These are phyloP conservation scores for Triops cancriformis DNA, from an alignment of 1,140 invertebrate genomes.

Conservation along the genomic window DNA sequence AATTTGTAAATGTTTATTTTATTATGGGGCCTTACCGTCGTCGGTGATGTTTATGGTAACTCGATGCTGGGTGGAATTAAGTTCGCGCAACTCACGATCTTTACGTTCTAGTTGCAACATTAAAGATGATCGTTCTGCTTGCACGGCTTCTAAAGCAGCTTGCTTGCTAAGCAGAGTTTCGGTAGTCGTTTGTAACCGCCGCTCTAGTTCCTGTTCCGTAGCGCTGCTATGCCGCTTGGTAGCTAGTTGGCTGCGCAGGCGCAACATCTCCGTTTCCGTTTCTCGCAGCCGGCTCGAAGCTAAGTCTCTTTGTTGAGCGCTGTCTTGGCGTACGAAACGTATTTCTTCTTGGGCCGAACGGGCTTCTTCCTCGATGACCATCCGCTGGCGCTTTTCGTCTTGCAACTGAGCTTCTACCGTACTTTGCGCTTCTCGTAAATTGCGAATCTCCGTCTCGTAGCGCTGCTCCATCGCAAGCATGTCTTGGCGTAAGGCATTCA, in stretches of 20 bases:
- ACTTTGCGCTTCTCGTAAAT: slow-evolving; percentile 36
- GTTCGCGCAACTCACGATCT: slow-evolving; percentile 44
- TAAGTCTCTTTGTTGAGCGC: slow-evolving; percentile 45
- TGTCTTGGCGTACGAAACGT: slow-evolving; percentile 50
- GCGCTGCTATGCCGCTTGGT: slow-evolving; percentile 19
- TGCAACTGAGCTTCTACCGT: slow-evolving; percentile 48
- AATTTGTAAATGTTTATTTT: slow-evolving; percentile 11
- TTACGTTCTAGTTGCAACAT: slow-evolving; percentile 66
- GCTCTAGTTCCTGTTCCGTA: slow-evolving; percentile 55
- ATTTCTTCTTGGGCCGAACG: slow-evolving; percentile 50
- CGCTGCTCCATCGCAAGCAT: slow-evolving; percentile 34
- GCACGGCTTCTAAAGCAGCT: slow-evolving; percentile 61
- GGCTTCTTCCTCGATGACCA: slow-evolving; percentile 52
- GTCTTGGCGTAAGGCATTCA: slow-evolving; percentile 48
- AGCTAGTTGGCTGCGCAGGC: slow-evolving; percentile 49
- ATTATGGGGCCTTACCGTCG: slow-evolving; percentile 46
- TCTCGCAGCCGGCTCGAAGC: slow-evolving; percentile 48
- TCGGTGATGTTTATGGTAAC: slow-evolving; percentile 56
- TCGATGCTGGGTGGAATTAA: slow-evolving; percentile 32
- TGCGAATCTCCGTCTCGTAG: slow-evolving; percentile 37
- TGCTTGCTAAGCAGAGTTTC: slow-evolving; percentile 74
- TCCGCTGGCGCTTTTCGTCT: slow-evolving; percentile 46
- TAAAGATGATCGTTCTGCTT: slow-evolving; percentile 69
- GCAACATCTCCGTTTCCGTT: slow-evolving; percentile 52
- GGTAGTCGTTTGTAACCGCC: slow-evolving; percentile 57